Evolutionary conservation across 1,140 invertebrate genomes (phyloP), one percentile per base, ranked within the genome.

Genomic region (Drosophila varians): DNA sequence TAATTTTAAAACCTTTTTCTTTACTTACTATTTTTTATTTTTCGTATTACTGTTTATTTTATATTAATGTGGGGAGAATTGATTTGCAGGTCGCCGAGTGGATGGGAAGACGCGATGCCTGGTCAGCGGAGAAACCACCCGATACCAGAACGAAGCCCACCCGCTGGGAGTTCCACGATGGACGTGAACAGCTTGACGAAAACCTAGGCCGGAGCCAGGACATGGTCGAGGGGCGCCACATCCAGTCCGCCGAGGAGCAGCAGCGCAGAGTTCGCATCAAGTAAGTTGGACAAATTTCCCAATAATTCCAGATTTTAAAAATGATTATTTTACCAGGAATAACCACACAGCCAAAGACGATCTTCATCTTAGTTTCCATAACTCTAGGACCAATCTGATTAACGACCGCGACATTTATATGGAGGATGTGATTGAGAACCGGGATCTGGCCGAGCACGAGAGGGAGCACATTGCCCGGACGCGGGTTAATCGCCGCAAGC

Each of bases 51-150:
- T 2, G 2, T 38, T 16, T 11, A 7, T 16, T 16, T 14, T 6
- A 38, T 9, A 12, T 3, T 3, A 14, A 6, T 7, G 16, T n/a
- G n/a, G n/a, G n/a, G n/a, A n/a, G 12, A 19, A 36, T 18, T 3
- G 8, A 28, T 11, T 77, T 82, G 1, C 51, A 91, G 90, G 90
- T 91, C 91, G 94, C 93, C 66, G 94, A 95, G 86, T 95, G 94
- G 94, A 93, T 93, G 75, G 93, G 92, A 54, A 93, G 93, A 89
- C 94, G 94, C 76, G 95, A 96, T 92, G 95, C 95, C 11, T 96
- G 95, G 95, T 96, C 95, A 77, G 95, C 94, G 23, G 95, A 95
- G 89, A 91, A 91, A 54, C 93, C 93, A 78, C 91, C 93, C 75
- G 93, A 94, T 91, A 91, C 92, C 77, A 92, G 93, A 89, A 94